A percentile compares a stretch with the other conserved stretches of the same genome.
Conservation (phyloP, 2,113 vertebrate species). For the Muntiacus reevesi region DNA sequence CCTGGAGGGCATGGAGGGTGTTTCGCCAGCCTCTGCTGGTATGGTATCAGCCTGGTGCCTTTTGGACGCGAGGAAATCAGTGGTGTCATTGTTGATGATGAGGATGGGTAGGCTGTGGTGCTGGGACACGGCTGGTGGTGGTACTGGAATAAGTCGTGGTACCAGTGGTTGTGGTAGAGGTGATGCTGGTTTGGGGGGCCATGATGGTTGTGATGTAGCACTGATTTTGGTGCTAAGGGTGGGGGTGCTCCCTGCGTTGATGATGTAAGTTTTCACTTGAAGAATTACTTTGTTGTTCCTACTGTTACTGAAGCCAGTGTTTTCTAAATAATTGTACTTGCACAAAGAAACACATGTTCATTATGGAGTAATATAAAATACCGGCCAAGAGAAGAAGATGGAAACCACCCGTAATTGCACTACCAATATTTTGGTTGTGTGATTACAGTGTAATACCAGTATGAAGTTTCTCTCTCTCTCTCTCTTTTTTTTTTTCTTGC, state of each 20-base stretch:
- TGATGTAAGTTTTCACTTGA: neutral
- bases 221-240: fast-evolving
- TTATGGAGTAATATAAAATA: neutral
- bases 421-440: neutral
- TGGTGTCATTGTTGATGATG: fast-evolving
- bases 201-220: fast-evolving
- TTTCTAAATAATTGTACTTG: neutral
- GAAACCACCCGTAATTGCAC: neutral
- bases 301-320: neutral
- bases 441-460: no score
- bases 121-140: fast-evolving
- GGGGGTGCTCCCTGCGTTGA: no score
- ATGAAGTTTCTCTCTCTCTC: neutral
- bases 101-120: neutral
- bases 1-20: neutral
- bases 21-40: neutral
- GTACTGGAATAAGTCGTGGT: neutral
- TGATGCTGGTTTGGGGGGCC: no score
- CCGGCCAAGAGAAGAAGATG: neutral
- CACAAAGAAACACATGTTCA: neutral
- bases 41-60: fast-evolving
- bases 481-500: neutral
- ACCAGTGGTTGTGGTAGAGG: neutral
- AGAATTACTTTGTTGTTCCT: neutral
- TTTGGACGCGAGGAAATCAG: fast-evolving